These are phyloP conservation scores for Halcyon senegalensis DNA, from an alignment of 2,113 vertebrate genomes.

Conservation along the genomic window DNA sequence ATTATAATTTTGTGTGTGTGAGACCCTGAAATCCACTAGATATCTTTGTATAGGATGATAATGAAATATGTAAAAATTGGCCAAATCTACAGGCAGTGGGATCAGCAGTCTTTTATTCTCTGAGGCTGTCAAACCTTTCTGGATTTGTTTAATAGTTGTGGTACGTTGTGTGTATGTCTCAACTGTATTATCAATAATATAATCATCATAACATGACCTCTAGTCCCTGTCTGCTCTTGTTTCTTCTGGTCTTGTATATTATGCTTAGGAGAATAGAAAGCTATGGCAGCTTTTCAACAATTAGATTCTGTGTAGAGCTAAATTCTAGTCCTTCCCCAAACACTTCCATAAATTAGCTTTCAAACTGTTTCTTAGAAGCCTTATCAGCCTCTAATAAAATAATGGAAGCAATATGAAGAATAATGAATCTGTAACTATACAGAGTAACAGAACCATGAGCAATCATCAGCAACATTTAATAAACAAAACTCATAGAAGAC, in stretches of 20 bases:
- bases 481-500: constrained; percentile 58
- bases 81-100: background rate
- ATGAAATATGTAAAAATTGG: background rate
- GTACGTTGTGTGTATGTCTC: background rate
- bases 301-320: background rate
- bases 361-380: constrained; percentile 5
- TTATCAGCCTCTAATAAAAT: constrained; percentile 53
- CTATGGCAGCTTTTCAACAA: background rate
- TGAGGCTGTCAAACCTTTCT: background rate
- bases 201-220: background rate
- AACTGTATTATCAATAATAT: background rate
- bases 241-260: background rate
- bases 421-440: constrained; percentile 6
- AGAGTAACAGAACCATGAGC: constrained; percentile 1
- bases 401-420: constrained; percentile 52
- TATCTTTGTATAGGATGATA: background rate
- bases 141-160: background rate
- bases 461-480: constrained; percentile 25
- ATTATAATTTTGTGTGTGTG: background rate
- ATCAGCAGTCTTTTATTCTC: background rate
- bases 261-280: background rate
- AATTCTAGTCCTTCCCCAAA: background rate
- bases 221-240: background rate
- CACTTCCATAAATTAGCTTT: constrained; percentile 3
- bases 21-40: background rate